Base-by-base conservation (phyloP, 2,888 invertebrate genomes). In the Pristionchus japonicus region DNA sequence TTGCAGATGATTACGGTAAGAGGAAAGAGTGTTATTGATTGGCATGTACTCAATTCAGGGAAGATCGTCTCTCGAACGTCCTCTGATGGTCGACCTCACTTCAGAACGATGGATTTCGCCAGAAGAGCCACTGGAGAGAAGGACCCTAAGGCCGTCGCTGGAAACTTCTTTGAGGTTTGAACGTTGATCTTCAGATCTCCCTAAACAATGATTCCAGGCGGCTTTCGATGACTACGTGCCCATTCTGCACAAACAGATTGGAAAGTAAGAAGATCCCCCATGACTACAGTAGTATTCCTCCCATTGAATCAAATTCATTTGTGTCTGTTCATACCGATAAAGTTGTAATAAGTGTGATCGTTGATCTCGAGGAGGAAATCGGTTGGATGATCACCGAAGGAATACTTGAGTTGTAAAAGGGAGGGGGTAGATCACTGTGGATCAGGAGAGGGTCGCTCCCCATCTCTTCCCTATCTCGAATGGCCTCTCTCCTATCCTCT, bases 171-270 rank as follows among this genome's bases (percentile, higher is more conserved):
- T 94, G 89, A 91, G 90, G 92, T 89, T 86, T 37, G 57, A 37
- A 37, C 31, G 15, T 34, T 47, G 7, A 74, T 37, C 47, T 31
- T 3, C n/a, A 13, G 70, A 27, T 67, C 15, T 70, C 20, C 57
- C 49, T 40, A 17, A 67, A 61, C 49, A 31, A 43, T 20, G 0
- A 9, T 67, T 90, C 40, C 96, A 97, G 94, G 97, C 97, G 0
- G 96, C 97, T 94, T 97, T 96, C 95, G 97, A 98, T 94, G 97
- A 97, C 92, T 97, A 97, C 93, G 97, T 97, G 0, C 97, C 97
- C 0, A 96, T 96, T 89, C 95, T 98, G 6, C 97, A 97, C 95
- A 96, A 97, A 94, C 97, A 86, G 47, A n/a, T 64, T 27, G 67
- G 85, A 43, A 34, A 67, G 67, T 61, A 67, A 64, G 67, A 40